phyloP scores from a whole-genome alignment of 2,113 vertebrate genomes.

The Chaetodon auriga region DNA sequence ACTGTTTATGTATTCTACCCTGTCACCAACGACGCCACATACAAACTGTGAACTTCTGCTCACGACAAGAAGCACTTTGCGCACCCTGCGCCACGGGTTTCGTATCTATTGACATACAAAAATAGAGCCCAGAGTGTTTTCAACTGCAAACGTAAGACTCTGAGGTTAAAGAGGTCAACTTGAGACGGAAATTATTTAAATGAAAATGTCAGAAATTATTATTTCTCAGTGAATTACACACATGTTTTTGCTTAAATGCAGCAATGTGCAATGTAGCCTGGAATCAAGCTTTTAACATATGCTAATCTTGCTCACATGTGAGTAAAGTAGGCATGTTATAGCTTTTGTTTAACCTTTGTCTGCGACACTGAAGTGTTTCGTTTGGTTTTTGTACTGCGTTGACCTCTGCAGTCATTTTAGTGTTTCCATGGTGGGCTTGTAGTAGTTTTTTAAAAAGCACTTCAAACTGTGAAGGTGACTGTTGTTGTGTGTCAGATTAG shows the following conservation, averaged over 20 bases:
- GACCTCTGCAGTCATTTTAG: neutral
- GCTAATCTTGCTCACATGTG: neutral
- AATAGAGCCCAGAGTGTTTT: neutral
- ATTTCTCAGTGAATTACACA: neutral
- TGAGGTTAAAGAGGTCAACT: neutral
- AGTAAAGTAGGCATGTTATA: neutral
- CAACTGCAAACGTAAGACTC: neutral
- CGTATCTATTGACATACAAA: neutral
- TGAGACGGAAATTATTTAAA: neutral
- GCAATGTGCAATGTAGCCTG: neutral
- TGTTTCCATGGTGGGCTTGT: neutral
- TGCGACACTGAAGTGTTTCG: neutral
- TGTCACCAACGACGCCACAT: neutral
- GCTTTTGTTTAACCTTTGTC: constrained; percentile 3
- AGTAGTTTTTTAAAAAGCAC: neutral
- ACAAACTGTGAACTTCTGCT: constrained; percentile 8
- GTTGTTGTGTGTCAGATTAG: neutral
- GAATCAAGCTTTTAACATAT: neutral
- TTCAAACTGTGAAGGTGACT: constrained; percentile 16
- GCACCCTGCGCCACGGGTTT: neutral
- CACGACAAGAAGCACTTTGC: neutral
- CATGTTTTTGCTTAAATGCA: neutral
- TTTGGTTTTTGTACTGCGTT: neutral
- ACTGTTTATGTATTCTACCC: neutral
- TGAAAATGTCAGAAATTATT: constrained; percentile 25